Percentiles rank a stretch among this genome's conserved stretches.
Evolutionary conservation across 2,113 vertebrate genomes (phyloP).

Genomic region (Salvelinus sp.): DNA sequence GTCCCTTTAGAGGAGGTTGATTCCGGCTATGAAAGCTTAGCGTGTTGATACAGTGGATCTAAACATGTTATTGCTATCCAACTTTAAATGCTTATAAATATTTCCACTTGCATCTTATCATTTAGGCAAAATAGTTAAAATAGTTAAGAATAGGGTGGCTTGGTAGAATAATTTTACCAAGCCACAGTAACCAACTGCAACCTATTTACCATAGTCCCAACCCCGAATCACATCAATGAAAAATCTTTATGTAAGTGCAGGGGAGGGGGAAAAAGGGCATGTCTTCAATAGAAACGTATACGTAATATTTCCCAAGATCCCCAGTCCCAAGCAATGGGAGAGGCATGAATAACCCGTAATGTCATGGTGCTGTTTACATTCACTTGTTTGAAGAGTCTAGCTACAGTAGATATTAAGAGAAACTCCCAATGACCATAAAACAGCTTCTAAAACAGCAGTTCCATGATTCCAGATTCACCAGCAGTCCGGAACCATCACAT

Average conservation of each 20-base stretch:
- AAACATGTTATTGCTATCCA: conserved; percentile 62
- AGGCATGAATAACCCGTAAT: conserved; percentile 31
- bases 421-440: no score
- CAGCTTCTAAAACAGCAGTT: not conserved
- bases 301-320: conserved; percentile 39
- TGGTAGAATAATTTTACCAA: conserved; percentile 22
- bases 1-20: not conserved
- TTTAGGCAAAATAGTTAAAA: conserved; percentile 41
- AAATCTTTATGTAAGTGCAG: conserved; percentile 57
- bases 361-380: not conserved
- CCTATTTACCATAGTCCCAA: conserved; percentile 10
- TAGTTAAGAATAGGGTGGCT: conserved; percentile 25
- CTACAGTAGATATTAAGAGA: not conserved
- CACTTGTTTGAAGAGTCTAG: conserved; percentile 27
- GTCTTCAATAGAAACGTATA: conserved; percentile 21
- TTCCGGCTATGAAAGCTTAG: conserved; percentile 8
- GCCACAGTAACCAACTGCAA: conserved; percentile 12
- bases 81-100: conserved; percentile 25
- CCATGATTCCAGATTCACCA: not conserved
- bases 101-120: conserved; percentile 40
- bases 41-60: conserved; percentile 24
- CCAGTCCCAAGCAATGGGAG: conserved; percentile 24
- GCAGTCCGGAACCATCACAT: conserved; percentile 30
- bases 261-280: conserved; percentile 14
- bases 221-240: conserved; percentile 26